Evolutionary conservation across 2,888 invertebrate genomes (phyloP).

Genomic region (Caenorhabditis uteleia): DNA sequence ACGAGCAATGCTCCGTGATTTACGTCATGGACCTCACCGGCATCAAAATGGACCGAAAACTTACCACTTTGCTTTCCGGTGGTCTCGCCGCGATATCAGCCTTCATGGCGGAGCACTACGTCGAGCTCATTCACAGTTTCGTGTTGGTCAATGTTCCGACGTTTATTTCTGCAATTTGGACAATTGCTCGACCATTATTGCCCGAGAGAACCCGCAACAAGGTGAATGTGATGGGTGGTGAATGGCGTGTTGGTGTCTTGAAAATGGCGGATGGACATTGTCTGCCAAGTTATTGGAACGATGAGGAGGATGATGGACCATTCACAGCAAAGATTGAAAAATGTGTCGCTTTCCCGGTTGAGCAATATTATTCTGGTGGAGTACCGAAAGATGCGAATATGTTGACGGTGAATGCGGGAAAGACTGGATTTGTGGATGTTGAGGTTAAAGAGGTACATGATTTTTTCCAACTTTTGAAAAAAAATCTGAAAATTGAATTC

Average conservation of each 20-base stretch:
- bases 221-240: constrained; percentile 53
- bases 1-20: constrained; percentile 60
- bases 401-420: constrained; percentile 57
- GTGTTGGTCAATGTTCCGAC: constrained; percentile 66
- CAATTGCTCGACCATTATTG: constrained; percentile 60
- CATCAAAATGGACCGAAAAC: constrained; percentile 56
- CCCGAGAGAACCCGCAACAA: constrained; percentile 65
- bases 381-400: constrained; percentile 35
- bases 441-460: constrained; percentile 49
- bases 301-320: constrained; percentile 48
- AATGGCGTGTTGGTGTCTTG: constrained; percentile 60
- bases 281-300: constrained; percentile 67
- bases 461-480: background rate
- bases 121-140: constrained; percentile 64
- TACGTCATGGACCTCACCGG: constrained; percentile 68
- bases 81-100: constrained; percentile 64
- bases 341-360: constrained; percentile 55
- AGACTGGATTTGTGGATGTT: constrained; percentile 53
- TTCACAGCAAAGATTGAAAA: constrained; percentile 58
- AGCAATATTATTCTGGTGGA: constrained; percentile 54
- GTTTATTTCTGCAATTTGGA: constrained; percentile 61
- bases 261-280: constrained; percentile 57
- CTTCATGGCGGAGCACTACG: constrained; percentile 65
- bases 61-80: constrained; percentile 50
- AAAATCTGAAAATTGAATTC: too few species aligned